Conservation (phyloP, 2,113 vertebrate genomes). For the Cryptomyrus ogoouensis region DNA sequence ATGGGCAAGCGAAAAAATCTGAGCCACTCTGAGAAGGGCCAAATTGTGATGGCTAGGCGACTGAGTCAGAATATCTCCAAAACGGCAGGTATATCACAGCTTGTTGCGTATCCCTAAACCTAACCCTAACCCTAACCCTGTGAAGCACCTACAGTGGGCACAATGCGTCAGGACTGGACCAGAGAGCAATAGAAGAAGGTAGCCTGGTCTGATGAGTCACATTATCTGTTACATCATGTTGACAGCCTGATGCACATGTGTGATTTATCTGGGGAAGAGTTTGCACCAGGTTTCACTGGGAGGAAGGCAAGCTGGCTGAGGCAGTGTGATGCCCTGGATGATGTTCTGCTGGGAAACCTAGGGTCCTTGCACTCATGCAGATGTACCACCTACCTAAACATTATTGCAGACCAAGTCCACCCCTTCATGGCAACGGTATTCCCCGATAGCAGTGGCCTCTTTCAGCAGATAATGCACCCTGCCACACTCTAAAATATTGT, state of each 20-base stretch:
- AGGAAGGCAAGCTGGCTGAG: background rate
- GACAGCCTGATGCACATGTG: too few species aligned
- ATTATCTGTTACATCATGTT: too few species aligned
- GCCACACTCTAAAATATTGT: background rate
- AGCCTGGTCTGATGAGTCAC: background rate
- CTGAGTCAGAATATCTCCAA: background rate
- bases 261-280: background rate
- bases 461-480: background rate
- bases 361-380: too few species aligned
- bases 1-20: background rate
- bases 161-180: background rate
- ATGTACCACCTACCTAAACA: too few species aligned
- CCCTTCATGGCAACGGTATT: too few species aligned
- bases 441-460: background rate
- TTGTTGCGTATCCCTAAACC: background rate
- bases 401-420: too few species aligned
- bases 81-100: background rate
- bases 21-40: background rate
- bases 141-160: background rate
- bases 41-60: background rate
- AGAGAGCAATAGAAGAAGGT: background rate
- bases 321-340: too few species aligned
- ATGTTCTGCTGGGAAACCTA: too few species aligned
- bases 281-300: background rate
- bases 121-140: background rate